Evolutionary conservation across 2,797 vertebrate species (phyloP).

Genomic region (Microchirus variegatus): DNA sequence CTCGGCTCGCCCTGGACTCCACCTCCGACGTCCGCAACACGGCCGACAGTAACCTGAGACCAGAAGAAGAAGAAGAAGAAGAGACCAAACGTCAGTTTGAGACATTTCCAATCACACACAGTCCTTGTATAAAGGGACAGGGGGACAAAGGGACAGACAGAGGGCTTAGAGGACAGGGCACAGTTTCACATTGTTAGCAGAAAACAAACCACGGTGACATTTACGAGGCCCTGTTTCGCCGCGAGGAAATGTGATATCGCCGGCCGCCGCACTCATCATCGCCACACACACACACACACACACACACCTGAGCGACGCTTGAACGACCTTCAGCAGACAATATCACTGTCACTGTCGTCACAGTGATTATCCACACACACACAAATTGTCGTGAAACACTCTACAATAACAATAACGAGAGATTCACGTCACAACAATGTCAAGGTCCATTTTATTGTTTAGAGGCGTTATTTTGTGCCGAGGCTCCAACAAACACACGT

Average conservation of each 20-base stretch:
- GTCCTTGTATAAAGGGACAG: conserved; percentile 39
- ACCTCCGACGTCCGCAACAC: conserved; percentile 96
- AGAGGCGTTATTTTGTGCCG: background rate
- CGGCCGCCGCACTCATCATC: conserved; percentile 52
- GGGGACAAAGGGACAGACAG: conserved; percentile 57
- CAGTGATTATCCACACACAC: conserved; percentile 30
- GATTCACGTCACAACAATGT: conserved; percentile 2
- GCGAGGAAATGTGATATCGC: conserved; percentile 56
- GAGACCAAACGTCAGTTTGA: too few species aligned
- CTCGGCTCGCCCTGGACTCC: conserved; percentile 95
- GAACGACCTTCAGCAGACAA: conserved; percentile 67
- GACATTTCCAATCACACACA: conserved; percentile 8
- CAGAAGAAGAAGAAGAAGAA: too few species aligned
- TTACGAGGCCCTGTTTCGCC: conserved; percentile 62
- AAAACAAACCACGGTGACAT: conserved; percentile 82
- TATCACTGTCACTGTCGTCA: conserved; percentile 52
- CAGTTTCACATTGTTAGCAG: conserved; percentile 76
- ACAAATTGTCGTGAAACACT: conserved; percentile 27
- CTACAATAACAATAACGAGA: conserved; percentile 9
- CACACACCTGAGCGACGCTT: conserved; percentile 62
- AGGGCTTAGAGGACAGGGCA: conserved; percentile 61
- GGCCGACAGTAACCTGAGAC: conserved; percentile 90
- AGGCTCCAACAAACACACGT: conserved; percentile 1
- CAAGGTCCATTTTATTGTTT: conserved; percentile 17
- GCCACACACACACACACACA: conserved; percentile 25